Base-by-base conservation (phyloP, 2,113 vertebrate genomes). In the Colius striatus region DNA sequence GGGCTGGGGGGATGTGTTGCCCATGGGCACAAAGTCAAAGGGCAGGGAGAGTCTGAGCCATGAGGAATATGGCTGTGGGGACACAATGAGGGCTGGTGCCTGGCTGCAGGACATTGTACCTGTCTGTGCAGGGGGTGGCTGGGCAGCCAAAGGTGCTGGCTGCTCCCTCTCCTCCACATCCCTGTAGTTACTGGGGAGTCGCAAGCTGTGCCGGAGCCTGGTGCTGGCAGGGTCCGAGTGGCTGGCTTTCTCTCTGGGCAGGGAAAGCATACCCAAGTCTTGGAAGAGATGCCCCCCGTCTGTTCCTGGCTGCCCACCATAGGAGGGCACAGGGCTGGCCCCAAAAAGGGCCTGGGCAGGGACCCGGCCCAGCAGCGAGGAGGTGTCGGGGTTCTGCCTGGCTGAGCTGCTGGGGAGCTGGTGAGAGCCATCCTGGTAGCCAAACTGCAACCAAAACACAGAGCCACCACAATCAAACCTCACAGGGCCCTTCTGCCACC, bases 241-340 rank as follows among this genome's bases (percentile, higher is more conserved):
- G 96, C 97, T 3, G 0, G 98, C 94, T 94, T 98, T 98, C 30
- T 98, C 98, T 63, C 98, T 98, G 9, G 99, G 96, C 92, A 99
- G 95, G 79, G 99, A 98, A 29, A 98, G 96, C 55, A 98, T 97
- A 63, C 98, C 92, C 36, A 98, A 97, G 84, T 99, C 98, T 94
- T 99, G 98, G 87, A 99, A 97, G 93, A 99, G 97, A 96, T 98
- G 98, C 36, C 98, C 98, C 80, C 98, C 98, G 5, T 98, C 98
- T n/a, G 96, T 94, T 76, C 98, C 98, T 78, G 94, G 97, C 66
- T 97, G 97, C 74, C 98, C 95, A 5, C 98, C 96, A 5, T 98
- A 98, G 85, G 98, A 98, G 65, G 98, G 97, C 36, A 97, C 94
- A 29, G 98, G 96, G 38, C 98, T 97, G 41, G 95, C 92, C 70